Evolutionary conservation across 2,888 invertebrate species (phyloP).

Genomic region (Eupelmus urozonus): DNA sequence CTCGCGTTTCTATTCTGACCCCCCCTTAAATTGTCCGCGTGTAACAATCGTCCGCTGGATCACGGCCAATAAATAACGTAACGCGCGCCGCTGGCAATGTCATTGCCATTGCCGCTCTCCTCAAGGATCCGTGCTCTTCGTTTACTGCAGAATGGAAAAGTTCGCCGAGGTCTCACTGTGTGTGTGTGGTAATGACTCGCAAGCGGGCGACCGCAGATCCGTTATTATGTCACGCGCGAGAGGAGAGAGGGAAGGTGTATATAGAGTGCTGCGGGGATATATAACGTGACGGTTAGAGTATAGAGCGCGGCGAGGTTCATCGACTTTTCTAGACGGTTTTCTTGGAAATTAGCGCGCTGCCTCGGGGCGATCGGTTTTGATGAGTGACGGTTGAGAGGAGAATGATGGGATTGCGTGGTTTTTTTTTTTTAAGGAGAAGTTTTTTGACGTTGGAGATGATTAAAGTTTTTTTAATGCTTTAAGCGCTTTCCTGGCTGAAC

Average conservation of each 20-base stretch:
- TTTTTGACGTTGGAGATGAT: no score
- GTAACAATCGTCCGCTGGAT: constrained; percentile 11
- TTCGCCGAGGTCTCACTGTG: background rate
- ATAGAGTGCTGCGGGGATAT: background rate
- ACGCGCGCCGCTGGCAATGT: constrained; percentile 15
- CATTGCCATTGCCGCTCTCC: constrained; percentile 31
- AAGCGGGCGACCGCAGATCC: constrained; percentile 8
- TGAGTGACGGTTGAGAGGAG: no score
- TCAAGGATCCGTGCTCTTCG: constrained; percentile 33
- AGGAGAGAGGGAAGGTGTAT: background rate
- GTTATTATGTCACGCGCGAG: constrained; percentile 20
- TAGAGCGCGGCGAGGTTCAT: no score
- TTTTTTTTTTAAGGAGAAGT: no score
- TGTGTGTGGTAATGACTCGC: background rate
- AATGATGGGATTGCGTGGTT: no score
- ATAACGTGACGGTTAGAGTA: constrained; percentile 36
- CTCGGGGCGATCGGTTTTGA: no score
- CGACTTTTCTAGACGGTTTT: constrained; percentile 44
- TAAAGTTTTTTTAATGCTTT: no score
- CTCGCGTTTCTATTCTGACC: no score
- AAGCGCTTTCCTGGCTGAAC: no score
- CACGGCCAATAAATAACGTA: constrained; percentile 43
- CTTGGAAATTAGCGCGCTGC: no score
- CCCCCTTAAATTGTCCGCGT: no score
- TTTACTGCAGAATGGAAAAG: constrained; percentile 16